Base-by-base conservation (phyloP, 2,888 invertebrate species). In the Megaustenia siamemsis region DNA sequence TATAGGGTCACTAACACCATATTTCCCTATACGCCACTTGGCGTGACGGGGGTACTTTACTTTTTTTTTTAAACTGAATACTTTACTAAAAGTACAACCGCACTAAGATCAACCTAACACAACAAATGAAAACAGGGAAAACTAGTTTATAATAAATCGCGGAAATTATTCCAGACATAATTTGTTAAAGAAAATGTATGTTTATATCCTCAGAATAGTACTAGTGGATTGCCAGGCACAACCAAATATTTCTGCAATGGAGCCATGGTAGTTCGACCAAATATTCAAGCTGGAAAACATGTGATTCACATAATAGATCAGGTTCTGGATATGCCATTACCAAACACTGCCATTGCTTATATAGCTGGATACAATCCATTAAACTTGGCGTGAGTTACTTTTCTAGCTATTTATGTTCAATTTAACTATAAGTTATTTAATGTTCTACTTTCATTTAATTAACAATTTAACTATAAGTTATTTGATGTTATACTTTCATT, bases 231-330 rank as follows among this genome's bases (percentile, higher is more conserved):
- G 1, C 86, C 87, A 15, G 89, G 90, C 0, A 83, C 84, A 4
- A 86, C 88, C 32, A 86, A 86, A 21, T 87, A 87, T 32, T 91
- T 86, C 81, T 85, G 87, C 0, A 90, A 91, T 76, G 91, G 91
- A 18, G 91, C 89, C 10, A 83, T 88, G 87, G 78, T 91, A 12
- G 69, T 88, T 12, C 38, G 84, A n/a, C 85, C 88, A 10, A 87
- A 89, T 73, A 85, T 91, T 24, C 82, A 78, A 43, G 88, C 89
- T 28, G 81, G 84, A 4, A 98, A 98, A 92, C 98, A 98, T 49
- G 98, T 98, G 0, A 96, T 98, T 6, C 98, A 98, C 94, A 96
- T 98, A 87, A 98, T 98, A 89, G 97, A 97, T 91, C 79, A 66
- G 18, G 79, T 79, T 24, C 40, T 60, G 18, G 83, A 63, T 45